Conservation (phyloP, 2,113 vertebrate species). For the Scomber colias region DNA sequence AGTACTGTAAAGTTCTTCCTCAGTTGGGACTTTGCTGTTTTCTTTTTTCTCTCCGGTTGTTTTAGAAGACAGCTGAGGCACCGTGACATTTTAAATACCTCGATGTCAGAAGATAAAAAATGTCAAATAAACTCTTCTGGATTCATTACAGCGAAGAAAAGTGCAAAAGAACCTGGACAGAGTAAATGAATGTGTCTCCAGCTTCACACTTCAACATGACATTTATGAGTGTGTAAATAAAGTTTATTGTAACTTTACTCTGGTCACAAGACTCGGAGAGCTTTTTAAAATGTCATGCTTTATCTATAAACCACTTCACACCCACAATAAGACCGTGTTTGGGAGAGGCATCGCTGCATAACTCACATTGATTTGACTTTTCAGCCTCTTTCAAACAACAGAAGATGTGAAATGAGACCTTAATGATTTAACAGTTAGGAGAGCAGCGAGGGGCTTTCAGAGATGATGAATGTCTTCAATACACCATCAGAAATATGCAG, state of each 20-base stretch:
- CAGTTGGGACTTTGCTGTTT: not conserved
- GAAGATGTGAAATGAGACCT: not conserved
- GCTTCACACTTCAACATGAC: not conserved
- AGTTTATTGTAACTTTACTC: no score
- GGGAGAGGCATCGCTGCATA: not conserved
- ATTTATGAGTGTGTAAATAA: not conserved
- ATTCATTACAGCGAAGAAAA: not conserved
- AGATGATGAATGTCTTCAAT: not conserved
- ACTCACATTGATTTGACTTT: accelerated
- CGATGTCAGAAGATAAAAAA: not conserved
- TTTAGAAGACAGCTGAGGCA: not conserved
- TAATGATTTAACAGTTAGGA: not conserved
- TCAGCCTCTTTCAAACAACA: not conserved
- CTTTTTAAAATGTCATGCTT: not conserved
- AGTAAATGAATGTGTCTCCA: not conserved
- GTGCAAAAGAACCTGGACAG: not conserved
- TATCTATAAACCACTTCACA: not conserved
- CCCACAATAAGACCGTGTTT: not conserved
- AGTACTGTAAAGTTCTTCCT: not conserved
- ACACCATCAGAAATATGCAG: not conserved
- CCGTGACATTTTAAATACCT: not conserved
- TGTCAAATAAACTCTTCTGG: not conserved
- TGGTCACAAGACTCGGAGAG: no score
- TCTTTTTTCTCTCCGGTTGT: not conserved
- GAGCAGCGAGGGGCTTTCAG: not conserved